Base-by-base conservation (phyloP, 2,888 invertebrate genomes). In the Neria commutata region DNA sequence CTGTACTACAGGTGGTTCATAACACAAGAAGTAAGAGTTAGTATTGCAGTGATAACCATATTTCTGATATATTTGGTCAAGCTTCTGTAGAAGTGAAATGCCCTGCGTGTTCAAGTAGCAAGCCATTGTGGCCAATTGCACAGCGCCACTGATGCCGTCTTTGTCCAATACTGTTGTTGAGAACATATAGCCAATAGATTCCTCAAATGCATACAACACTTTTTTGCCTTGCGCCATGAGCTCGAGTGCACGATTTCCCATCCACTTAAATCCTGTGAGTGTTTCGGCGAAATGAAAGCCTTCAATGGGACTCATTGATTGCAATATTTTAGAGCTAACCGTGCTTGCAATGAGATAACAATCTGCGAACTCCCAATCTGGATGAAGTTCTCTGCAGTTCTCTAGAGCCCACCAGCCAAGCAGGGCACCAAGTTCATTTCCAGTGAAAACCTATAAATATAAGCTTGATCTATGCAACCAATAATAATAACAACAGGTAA, bases 201-300 rank as follows among this genome's bases (percentile, higher is more conserved):
- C 99, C 79, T 99, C 99, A 81, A 92, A 99, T 0, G 97, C 96
- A 82, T 98, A 95, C 54, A 99, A 79, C 0, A 97, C 92, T 10
- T 84, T 82, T 71, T 93, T 92, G 25, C 89, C 91, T 56, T 89
- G 81, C 58, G 86, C 83, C 33, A 89, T 81, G 54, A 96, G 82
- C 5, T 94, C 87, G 26, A 89, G 83, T 0, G 92, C 86, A 71
- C 87, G 87, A 81, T 98, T 98, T 4, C 87, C 98, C 94, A 99
- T 97, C 98, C 98, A 99, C 77, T 99, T 99, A 79, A 99, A 99
- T 0, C 99, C 99, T 0, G 99, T 99, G 54, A 99, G 85, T 0
- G 99, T 98, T 83, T 98, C 97, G 63, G 85, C 81, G 65, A 88
- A 88, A 68, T 88, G 85, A 58, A 91, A 91, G 3, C 93, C 96